Base-by-base conservation (phyloP, 2,797 vertebrate genomes). In the Rhadinocentrus ornatus region DNA sequence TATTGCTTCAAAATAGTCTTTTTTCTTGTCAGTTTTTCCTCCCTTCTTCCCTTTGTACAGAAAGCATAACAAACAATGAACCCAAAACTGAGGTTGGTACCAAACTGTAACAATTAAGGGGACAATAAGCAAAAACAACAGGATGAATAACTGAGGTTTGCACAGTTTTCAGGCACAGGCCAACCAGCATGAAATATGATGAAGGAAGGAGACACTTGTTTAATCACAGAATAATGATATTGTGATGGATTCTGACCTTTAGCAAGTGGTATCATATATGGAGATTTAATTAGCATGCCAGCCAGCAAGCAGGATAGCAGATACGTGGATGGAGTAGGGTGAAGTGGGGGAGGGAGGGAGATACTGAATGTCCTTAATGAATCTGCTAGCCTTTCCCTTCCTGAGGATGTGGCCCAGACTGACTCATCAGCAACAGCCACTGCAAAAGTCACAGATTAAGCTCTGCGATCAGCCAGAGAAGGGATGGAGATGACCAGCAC, bases 181-280 rank as follows among this genome's bases (percentile, higher is more conserved):
- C 53, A 69, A 62, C 22, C 37, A 16, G 65, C 26, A 64, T n/a
- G 26, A 72, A 80, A 66, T 54, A 63, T 39, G 50, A 63, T 15
- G 63, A 71, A 78, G 75, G 75, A 87, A 86, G 41, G 81, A 87
- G 88, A 91, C 88, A 88, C 89, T 91, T 89, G 87, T 88, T 90
- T 91, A 93, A 92, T 93, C 90, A 92, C 88, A 82, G 84, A 89
- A 90, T 92, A 93, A 93, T 89, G 89, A 92, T 92, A 91, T 90
- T 86, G 87, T 91, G 91, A 94, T 94, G 89, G 91, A 94, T 93
- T 89, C 88, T 93, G 93, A 95, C 93, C 93, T 94, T 93, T 93
- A 84, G 80, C 88, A 86, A 87, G 89, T 82, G 78, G 87, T 90
- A 93, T 93, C 93, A 91, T 88, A 87, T 90, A 91, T 90, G 86